These are phyloP conservation scores for Drosophila anceps DNA, from an alignment of 2,888 invertebrate species.

Conservation along the genomic window DNA sequence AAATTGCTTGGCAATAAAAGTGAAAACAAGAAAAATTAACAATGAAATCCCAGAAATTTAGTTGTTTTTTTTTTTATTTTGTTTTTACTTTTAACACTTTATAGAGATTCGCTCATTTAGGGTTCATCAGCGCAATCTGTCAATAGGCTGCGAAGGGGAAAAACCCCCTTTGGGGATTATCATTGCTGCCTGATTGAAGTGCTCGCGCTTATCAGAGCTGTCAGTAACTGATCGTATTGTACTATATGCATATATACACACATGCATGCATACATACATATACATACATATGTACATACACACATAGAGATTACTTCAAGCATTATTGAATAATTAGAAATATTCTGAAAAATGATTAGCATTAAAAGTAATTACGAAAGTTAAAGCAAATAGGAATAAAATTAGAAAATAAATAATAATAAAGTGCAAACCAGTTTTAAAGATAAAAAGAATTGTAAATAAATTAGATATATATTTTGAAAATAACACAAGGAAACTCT, in stretches of 20 bases:
- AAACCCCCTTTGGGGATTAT: slow-evolving; percentile 25
- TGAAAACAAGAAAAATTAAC: slow-evolving; percentile 32
- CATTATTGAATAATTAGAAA: slow-evolving; percentile 12
- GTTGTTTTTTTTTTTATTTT: slow-evolving; percentile 1
- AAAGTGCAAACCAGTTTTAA: not conserved
- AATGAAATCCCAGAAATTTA: slow-evolving; percentile 47
- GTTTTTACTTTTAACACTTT: slow-evolving; percentile 15
- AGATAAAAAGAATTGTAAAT: not conserved
- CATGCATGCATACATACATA: not conserved
- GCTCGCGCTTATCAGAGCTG: slow-evolving; percentile 25
- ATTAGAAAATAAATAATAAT: not conserved
- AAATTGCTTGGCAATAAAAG: slow-evolving; percentile 35
- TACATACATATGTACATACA: not conserved
- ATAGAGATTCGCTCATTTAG: not conserved
- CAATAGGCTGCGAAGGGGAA: slow-evolving; percentile 9
- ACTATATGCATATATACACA: not conserved
- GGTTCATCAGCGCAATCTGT: slow-evolving; percentile 24
- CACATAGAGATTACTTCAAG: slow-evolving; percentile 6
- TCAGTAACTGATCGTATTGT: slow-evolving; percentile 6
- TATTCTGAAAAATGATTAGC: slow-evolving; percentile 4
- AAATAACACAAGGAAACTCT: no score
- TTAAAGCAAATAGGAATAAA: not conserved
- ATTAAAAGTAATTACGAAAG: slow-evolving; percentile 6
- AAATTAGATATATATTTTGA: not conserved
- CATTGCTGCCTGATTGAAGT: slow-evolving; percentile 23